A percentile compares a stretch with the other conserved stretches of the same genome.
Conservation (phyloP, 37 sponge, comb jelly and placozoan species). For the Spongilla lacustris region DNA sequence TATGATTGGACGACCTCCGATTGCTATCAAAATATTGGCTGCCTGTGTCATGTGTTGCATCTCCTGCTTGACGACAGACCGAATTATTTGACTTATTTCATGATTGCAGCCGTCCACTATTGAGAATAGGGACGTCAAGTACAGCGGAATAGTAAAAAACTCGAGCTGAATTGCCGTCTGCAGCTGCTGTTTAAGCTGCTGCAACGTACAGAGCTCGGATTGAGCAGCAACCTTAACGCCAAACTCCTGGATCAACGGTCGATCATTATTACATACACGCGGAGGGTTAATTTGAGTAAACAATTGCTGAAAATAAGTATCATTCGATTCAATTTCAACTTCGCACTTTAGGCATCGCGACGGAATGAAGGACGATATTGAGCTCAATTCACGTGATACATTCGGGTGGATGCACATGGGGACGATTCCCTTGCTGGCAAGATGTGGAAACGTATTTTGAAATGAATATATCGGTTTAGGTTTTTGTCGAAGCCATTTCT, state of each 20-base stretch:
- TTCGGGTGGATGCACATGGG: neutral
- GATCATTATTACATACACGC: neutral
- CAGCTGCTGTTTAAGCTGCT: neutral
- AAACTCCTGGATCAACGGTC: neutral
- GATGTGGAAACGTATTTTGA: too few species aligned
- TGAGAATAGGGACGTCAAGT: conserved; percentile 44
- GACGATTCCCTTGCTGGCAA: neutral
- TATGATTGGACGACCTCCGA: conserved; percentile 48
- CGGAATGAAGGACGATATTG: neutral
- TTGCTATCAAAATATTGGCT: conserved; percentile 56
- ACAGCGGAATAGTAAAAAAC: conserved; percentile 43
- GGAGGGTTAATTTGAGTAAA: neutral
- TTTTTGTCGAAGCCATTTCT: conserved; percentile 14
- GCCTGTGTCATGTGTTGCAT: conserved; percentile 59
- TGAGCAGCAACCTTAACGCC: neutral
- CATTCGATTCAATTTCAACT: too few species aligned
- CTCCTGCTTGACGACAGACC: conserved; percentile 46
- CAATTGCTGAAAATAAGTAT: neutral
- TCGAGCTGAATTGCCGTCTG: conserved; percentile 42
- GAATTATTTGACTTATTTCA: conserved; percentile 24
- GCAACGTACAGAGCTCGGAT: neutral
- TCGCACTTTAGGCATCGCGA: neutral
- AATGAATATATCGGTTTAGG: neutral
- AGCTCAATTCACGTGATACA: neutral
- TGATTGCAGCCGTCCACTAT: conserved; percentile 44